These are phyloP conservation scores for Oligia latruncula DNA, from an alignment of 2,888 invertebrate species.

Conservation along the genomic window DNA sequence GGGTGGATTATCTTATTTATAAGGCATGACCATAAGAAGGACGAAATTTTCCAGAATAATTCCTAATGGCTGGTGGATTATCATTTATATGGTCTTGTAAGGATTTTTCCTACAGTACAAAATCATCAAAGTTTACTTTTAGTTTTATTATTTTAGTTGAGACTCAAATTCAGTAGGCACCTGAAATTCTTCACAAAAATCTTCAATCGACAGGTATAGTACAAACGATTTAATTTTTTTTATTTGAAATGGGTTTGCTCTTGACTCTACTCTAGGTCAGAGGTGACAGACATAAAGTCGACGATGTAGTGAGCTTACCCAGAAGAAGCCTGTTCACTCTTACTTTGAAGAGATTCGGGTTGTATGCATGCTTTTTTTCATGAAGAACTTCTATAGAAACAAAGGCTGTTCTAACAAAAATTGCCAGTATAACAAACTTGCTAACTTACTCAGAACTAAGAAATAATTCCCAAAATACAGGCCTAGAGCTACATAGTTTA, in stretches of 20 bases:
- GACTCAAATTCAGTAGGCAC: background rate
- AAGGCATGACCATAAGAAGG: background rate
- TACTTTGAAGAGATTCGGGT: too few species aligned
- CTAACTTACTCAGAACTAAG: background rate
- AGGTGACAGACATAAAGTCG: too few species aligned
- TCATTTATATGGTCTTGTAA: too few species aligned
- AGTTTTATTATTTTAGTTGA: background rate
- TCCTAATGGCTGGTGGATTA: too few species aligned
- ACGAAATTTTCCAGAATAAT: background rate
- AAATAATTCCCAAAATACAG: background rate
- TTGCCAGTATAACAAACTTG: background rate
- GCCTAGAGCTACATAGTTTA: too few species aligned
- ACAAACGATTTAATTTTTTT: background rate
- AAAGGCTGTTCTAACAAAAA: background rate
- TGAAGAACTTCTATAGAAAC: background rate
- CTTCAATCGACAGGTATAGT: background rate
- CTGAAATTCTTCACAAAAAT: too few species aligned
- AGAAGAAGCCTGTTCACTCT: too few species aligned
- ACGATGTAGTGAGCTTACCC: too few species aligned
- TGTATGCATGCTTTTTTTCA: background rate
- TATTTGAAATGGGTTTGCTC: too few species aligned
- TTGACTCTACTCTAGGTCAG: too few species aligned
- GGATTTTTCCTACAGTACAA: background rate
- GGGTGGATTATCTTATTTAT: slow-evolving; percentile 16
- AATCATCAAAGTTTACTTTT: background rate